A percentile compares a stretch with the other conserved stretches of the same genome.
These are phyloP conservation scores for Xestia ashworthii DNA, from an alignment of 2,888 invertebrate genomes.

Conservation along the genomic window DNA sequence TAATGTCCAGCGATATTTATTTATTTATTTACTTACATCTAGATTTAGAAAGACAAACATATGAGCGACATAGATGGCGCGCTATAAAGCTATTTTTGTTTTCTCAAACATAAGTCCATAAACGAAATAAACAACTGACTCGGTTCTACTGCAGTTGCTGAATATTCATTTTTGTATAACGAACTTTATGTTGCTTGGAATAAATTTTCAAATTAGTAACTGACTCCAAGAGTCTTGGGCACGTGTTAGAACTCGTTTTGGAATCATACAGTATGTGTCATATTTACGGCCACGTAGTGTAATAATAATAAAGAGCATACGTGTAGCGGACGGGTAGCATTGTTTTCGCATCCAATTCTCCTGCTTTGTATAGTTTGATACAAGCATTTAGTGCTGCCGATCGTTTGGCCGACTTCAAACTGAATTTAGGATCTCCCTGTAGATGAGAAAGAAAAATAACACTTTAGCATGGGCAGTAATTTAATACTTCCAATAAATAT, in stretches of 20 bases:
- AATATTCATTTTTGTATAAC: neutral
- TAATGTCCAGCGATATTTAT: too few species aligned
- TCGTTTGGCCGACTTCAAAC: conserved; percentile 93
- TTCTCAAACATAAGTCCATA: neutral
- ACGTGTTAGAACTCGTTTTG: neutral
- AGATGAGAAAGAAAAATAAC: conserved; percentile 41
- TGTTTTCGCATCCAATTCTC: conserved; percentile 93
- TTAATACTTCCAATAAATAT: neutral
- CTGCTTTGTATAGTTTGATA: conserved; percentile 92
- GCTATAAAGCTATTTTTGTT: neutral
- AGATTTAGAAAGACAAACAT: neutral
- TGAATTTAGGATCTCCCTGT: conserved; percentile 91
- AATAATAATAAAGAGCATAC: conserved; percentile 69
- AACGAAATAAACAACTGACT: neutral
- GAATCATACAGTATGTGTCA: neutral
- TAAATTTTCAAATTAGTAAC: conserved; percentile 1
- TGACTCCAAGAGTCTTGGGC: neutral
- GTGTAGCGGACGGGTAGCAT: conserved; percentile 91
- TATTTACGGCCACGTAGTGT: neutral
- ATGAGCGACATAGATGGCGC: neutral
- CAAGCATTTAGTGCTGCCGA: conserved; percentile 96
- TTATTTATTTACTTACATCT: too few species aligned
- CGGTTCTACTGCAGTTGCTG: neutral
- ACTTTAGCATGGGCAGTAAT: neutral
- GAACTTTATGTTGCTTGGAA: neutral